These are phyloP conservation scores for Harpagus bidentatus DNA, from an alignment of 2,113 vertebrate genomes.

Conservation along the genomic window DNA sequence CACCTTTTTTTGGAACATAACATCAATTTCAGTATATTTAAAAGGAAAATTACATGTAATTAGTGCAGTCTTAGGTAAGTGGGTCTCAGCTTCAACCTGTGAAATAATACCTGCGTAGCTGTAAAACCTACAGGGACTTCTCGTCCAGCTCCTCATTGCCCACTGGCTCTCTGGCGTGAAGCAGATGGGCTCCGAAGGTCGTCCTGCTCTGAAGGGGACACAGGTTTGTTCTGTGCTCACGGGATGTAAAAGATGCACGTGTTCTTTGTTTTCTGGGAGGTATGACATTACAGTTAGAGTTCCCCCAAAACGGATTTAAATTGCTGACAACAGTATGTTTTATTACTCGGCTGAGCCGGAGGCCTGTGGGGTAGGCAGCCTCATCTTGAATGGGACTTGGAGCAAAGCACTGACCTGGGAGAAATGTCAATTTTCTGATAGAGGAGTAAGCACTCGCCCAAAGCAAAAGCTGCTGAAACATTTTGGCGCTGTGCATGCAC, in stretches of 20 bases:
- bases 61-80: background rate
- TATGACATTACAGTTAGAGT: background rate
- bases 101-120: background rate
- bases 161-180: background rate
- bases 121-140: background rate
- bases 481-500: fast-evolving
- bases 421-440: background rate
- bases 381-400: background rate
- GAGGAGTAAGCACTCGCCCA: background rate
- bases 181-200: background rate
- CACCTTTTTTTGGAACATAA: background rate
- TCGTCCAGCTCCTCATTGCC: background rate
- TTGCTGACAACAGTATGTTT: background rate
- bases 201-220: background rate
- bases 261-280: background rate
- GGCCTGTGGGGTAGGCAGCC: background rate
- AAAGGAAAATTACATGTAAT: background rate
- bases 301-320: background rate
- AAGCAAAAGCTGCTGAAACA: background rate
- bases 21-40: background rate
- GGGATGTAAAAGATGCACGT: background rate
- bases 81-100: background rate
- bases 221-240: background rate
- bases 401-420: background rate
- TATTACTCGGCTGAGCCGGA: background rate